Evolutionary conservation across 1,140 invertebrate genomes (phyloP), one percentile per base, ranked within the genome.

Genomic region (Drosophila melanica): DNA sequence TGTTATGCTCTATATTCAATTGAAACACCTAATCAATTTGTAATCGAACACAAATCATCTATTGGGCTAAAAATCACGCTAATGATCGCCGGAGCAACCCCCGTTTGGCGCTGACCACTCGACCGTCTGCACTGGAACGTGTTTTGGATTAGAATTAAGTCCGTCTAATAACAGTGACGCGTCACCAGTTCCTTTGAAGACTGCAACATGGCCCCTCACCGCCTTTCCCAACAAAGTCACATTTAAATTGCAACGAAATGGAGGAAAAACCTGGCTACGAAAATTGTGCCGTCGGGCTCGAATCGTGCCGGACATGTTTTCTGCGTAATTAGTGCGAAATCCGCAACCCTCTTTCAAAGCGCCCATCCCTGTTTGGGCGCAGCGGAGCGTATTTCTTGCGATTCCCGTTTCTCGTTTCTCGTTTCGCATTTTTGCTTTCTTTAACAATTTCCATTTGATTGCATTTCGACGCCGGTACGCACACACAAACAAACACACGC

Each of bases 391-490:
- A 47, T 54, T 51, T 27, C 44, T 39, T 18, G 23, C 9, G 42
- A 59, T 50, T 3, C 55, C 14, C 18, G 39, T 42, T 50, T 5
- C 55, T 57, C 37, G 45, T 60, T 75, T 60, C 59, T 57, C 37
- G 45, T 60, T 75, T 60, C 59, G 53, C 65, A 66, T 72, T 72
- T 77, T 63, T 64, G 69, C 70, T 79, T 82, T 82, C 81, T 81
- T 76, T 81, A 86, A 86, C 81, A 78, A 87, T 87, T 87, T 87
- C 82, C 82, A 87, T 89, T 89, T 89, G 84, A 87, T 84, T 87
- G 82, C 82, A 89, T 82, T 79, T 78, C 57, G 66, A 60, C 79
- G 79, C 71, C 64, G 79, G 65, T 68, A 42, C 20, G 27, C 48
- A 48, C 27, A 33, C 48, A 48, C 18, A 70, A 10, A 47, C 27